Conservation (phyloP, 1,140 invertebrate genomes). For the Drosophila truncata region DNA sequence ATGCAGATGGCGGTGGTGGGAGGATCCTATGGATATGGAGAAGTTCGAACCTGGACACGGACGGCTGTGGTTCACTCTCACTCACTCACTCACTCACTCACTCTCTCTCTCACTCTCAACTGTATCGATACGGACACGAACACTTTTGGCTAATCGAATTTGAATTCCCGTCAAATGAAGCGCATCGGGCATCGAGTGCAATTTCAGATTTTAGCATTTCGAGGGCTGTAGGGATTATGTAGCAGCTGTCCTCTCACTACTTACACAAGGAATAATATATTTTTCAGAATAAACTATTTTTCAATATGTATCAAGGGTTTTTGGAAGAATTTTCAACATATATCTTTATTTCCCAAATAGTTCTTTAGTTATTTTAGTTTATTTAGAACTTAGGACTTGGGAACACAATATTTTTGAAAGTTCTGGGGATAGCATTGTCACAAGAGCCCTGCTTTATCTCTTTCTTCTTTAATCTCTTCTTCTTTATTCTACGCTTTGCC, state of each 20-base stretch:
- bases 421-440: background rate
- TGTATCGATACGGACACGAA: slow-evolving; percentile 22
- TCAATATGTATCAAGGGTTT: background rate
- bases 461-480: too few species aligned
- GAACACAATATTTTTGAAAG: background rate
- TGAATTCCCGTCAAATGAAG: slow-evolving; percentile 67
- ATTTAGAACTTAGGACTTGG: background rate
- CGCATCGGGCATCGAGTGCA: slow-evolving; percentile 47
- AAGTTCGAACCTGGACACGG: slow-evolving; percentile 1
- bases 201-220: slow-evolving; percentile 29
- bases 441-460: too few species aligned
- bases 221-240: background rate
- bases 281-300: background rate
- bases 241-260: slow-evolving; percentile 1
- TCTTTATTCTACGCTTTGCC: too few species aligned
- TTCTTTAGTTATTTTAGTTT: background rate
- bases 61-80: slow-evolving; percentile 8
- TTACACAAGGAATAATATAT: background rate
- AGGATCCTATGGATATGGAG: background rate
- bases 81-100: background rate
- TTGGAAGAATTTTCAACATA: background rate
- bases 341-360: too few species aligned
- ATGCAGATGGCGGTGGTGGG: slow-evolving; percentile 5
- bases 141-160: slow-evolving; percentile 74
- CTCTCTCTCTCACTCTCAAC: background rate